A percentile compares a stretch with the other conserved stretches of the same genome.
phyloP scores from a whole-genome alignment of 2,888 invertebrate genomes.

The Mystacides longicornis region DNA sequence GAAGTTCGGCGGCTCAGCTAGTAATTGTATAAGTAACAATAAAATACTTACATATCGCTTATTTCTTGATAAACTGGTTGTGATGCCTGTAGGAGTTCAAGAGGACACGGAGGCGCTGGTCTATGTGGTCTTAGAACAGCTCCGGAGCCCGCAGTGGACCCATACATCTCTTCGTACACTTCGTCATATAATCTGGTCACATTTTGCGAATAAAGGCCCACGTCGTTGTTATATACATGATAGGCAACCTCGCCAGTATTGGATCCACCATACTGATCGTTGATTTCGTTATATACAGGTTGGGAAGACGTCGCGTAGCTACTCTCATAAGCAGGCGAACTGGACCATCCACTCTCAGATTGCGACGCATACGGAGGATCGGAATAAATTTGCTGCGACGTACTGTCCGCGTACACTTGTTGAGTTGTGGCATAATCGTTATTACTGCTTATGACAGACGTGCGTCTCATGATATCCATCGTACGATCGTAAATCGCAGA shows the following conservation, averaged over 20 bases:
- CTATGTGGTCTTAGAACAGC: slow-evolving; percentile 48
- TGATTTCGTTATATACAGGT: slow-evolving; percentile 39
- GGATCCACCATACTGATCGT: slow-evolving; percentile 39
- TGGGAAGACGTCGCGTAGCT: slow-evolving; percentile 19
- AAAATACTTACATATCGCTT: slow-evolving; percentile 24
- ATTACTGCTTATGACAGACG: slow-evolving; percentile 11
- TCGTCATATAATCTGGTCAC: slow-evolving; percentile 37
- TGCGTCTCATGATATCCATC: slow-evolving; percentile 11
- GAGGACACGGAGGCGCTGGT: slow-evolving; percentile 53
- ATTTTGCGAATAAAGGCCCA: slow-evolving; percentile 12
- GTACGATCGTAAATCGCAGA: slow-evolving; percentile 19
- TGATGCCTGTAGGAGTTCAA: slow-evolving; percentile 28
- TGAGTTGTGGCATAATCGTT: slow-evolving; percentile 16
- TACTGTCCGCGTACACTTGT: slow-evolving; percentile 39
- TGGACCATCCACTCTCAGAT: background rate
- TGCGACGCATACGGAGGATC: background rate
- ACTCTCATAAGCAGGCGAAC: background rate
- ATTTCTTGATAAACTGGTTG: slow-evolving; percentile 26
- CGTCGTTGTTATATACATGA: slow-evolving; percentile 23
- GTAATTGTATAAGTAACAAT: too few species aligned
- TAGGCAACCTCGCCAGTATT: slow-evolving; percentile 29
- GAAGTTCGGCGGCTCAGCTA: too few species aligned
- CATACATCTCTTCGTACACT: slow-evolving; percentile 33
- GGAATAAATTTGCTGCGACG: background rate
- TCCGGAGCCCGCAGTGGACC: slow-evolving; percentile 26